Percentiles rank a stretch among this genome's conserved stretches.
Evolutionary conservation across 2,113 vertebrate species (phyloP).

Genomic region (Cairina moschata): DNA sequence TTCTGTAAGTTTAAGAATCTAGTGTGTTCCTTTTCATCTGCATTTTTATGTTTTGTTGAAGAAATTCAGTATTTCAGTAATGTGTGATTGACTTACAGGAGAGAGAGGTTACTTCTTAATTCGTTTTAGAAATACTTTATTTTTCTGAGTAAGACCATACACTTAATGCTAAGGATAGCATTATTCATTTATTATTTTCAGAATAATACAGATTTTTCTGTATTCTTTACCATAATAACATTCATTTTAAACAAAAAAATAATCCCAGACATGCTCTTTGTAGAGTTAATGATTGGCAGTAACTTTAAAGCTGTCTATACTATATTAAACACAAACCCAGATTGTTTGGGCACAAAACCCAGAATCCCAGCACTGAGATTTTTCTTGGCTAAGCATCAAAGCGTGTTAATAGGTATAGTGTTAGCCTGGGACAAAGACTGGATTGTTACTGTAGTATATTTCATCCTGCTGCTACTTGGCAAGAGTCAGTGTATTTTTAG

Average conservation of each 20-base stretch:
- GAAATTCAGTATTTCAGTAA: background rate
- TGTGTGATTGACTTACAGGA: background rate
- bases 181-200: slow-evolving; percentile 51
- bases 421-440: slow-evolving; percentile 84
- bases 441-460: slow-evolving; percentile 83
- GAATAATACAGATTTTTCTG: slow-evolving; percentile 51
- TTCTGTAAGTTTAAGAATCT: background rate
- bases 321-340: slow-evolving; percentile 88
- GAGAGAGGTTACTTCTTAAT: slow-evolving; percentile 29
- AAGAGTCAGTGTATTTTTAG: slow-evolving; percentile 68
- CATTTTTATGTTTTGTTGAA: slow-evolving; percentile 47
- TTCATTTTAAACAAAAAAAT: slow-evolving; percentile 73
- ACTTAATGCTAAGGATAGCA: slow-evolving; percentile 42
- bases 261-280: slow-evolving; percentile 68
- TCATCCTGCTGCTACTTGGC: slow-evolving; percentile 78
- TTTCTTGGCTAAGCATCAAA: slow-evolving; percentile 90
- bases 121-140: slow-evolving; percentile 37
- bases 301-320: slow-evolving; percentile 82
- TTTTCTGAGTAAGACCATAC: slow-evolving; percentile 49
- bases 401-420: slow-evolving; percentile 81
- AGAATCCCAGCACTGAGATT: slow-evolving; percentile 85
- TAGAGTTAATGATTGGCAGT: slow-evolving; percentile 82
- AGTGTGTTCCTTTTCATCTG: slow-evolving; percentile 26
- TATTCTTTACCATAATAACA: slow-evolving; percentile 77
- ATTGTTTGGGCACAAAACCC: slow-evolving; percentile 88